A percentile compares a stretch with the other conserved stretches of the same genome.
Evolutionary conservation across 2,797 vertebrate species (phyloP).

Genomic region (Oryzias sinensis): DNA sequence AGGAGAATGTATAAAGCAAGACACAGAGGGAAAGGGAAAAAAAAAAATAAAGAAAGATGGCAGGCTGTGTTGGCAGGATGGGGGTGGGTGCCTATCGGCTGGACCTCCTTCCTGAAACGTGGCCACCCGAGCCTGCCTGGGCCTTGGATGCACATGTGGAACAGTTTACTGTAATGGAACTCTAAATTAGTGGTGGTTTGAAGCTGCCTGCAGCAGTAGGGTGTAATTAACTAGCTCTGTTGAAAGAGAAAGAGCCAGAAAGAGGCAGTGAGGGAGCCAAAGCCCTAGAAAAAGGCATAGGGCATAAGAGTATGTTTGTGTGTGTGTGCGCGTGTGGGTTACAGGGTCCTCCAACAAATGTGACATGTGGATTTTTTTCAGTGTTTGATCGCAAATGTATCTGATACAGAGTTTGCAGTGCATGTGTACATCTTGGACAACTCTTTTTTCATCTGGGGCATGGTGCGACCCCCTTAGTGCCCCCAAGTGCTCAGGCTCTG

Average conservation of each 20-base stretch:
- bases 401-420: slow-evolving; percentile 43
- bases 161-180: slow-evolving; percentile 89
- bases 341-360: slow-evolving; percentile 55
- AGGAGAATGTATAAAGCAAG: slow-evolving; percentile 18
- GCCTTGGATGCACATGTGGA: slow-evolving; percentile 84
- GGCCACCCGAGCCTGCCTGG: slow-evolving; percentile 80
- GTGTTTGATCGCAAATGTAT: slow-evolving; percentile 64
- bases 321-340: slow-evolving; percentile 23
- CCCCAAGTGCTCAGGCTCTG: slow-evolving; percentile 73
- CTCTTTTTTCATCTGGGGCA: slow-evolving; percentile 42
- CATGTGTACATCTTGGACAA: slow-evolving; percentile 61
- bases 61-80: slow-evolving; percentile 76
- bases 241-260: slow-evolving; percentile 82
- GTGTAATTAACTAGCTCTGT: slow-evolving; percentile 87
- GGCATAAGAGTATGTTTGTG: slow-evolving; percentile 53
- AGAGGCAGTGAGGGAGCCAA: slow-evolving; percentile 72
- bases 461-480: slow-evolving; percentile 67
- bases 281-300: slow-evolving; percentile 64
- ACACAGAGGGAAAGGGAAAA: slow-evolving; percentile 18
- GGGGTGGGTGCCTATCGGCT: slow-evolving; percentile 76
- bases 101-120: slow-evolving; percentile 84
- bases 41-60: slow-evolving; percentile 66
- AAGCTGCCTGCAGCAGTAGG: slow-evolving; percentile 85
- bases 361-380: slow-evolving; percentile 46
- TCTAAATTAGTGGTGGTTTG: slow-evolving; percentile 88